Conservation (phyloP, 2,113 vertebrate genomes). For the Piaya cayana region DNA sequence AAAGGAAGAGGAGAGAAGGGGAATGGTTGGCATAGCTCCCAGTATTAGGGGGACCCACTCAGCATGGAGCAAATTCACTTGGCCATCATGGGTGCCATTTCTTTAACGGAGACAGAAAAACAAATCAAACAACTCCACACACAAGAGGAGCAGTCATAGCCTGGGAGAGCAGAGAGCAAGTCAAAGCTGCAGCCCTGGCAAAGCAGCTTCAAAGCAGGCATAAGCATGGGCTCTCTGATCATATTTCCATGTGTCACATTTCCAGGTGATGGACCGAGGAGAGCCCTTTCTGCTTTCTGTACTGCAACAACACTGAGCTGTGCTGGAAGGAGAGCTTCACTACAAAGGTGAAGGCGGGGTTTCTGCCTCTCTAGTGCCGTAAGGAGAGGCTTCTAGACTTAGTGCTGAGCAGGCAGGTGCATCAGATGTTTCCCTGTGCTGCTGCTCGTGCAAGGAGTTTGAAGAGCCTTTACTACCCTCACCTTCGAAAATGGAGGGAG, state of each 20-base stretch:
- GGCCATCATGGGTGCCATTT: slow-evolving; percentile 98
- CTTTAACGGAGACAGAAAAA: slow-evolving; percentile 67
- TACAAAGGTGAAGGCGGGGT: not conserved
- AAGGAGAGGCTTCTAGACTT: not conserved
- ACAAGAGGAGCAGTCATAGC: not conserved
- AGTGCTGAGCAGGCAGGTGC: not conserved
- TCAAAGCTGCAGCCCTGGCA: not conserved
- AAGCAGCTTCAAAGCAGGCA: not conserved
- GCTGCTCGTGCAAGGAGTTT: not conserved
- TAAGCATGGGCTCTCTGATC: not conserved
- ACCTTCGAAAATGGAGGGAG: not conserved
- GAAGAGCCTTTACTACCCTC: not conserved
- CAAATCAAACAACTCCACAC: not conserved
- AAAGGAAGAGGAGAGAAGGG: too few relatives aligned
- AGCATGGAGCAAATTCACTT: too few relatives aligned
- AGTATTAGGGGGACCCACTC: too few relatives aligned
- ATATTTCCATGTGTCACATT: fast-evolving
- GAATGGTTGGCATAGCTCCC: too few relatives aligned
- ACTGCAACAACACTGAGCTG: not conserved
- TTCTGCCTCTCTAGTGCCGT: not conserved
- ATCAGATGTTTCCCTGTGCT: not conserved
- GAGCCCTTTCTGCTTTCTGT: not conserved
- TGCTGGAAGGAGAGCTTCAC: not conserved
- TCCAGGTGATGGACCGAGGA: not conserved
- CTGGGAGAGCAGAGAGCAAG: too few relatives aligned